These are phyloP conservation scores for Anableps anableps DNA, from an alignment of 2,797 vertebrate genomes.

Conservation along the genomic window DNA sequence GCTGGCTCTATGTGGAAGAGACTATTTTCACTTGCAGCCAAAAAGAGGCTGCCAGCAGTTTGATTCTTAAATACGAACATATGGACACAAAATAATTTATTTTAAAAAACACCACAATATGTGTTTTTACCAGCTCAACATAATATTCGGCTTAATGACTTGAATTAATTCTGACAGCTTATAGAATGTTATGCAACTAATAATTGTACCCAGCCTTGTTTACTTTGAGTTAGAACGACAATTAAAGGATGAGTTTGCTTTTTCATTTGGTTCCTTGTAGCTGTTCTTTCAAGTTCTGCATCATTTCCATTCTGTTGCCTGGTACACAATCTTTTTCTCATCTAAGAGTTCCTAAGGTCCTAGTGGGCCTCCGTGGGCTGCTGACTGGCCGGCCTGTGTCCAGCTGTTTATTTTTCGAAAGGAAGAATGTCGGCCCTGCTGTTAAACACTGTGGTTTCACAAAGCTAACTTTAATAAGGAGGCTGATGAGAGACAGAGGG, in stretches of 20 bases:
- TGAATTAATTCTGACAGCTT: constrained; percentile 10
- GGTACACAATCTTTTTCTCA: constrained; percentile 17
- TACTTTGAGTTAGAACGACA: constrained; percentile 4
- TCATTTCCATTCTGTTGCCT: not conserved
- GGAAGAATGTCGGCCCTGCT: constrained; percentile 58
- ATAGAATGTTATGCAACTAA: constrained; percentile 17
- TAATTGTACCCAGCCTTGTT: constrained; percentile 42
- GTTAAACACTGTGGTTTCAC: constrained; percentile 71
- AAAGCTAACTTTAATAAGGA: constrained; percentile 79
- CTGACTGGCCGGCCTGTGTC: constrained; percentile 40
- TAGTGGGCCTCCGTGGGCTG: constrained; percentile 21
- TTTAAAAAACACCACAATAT: constrained; percentile 17
- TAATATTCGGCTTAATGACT: constrained; percentile 20
- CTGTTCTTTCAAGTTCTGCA: not conserved
- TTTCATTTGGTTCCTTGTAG: constrained; percentile 2
- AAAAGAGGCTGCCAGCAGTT: constrained; percentile 22
- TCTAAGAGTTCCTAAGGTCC: constrained; percentile 32
- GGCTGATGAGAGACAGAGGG: constrained; percentile 66
- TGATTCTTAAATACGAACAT: constrained; percentile 46
- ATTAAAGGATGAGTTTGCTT: not conserved
- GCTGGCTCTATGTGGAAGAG: constrained; percentile 15
- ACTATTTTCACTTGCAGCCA: constrained; percentile 12
- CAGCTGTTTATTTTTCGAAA: constrained; percentile 70
- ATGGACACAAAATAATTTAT: constrained; percentile 40
- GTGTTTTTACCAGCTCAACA: constrained; percentile 9